Conservation (phyloP, 1,140 invertebrate genomes). For the Hycleus phaleratus region DNA sequence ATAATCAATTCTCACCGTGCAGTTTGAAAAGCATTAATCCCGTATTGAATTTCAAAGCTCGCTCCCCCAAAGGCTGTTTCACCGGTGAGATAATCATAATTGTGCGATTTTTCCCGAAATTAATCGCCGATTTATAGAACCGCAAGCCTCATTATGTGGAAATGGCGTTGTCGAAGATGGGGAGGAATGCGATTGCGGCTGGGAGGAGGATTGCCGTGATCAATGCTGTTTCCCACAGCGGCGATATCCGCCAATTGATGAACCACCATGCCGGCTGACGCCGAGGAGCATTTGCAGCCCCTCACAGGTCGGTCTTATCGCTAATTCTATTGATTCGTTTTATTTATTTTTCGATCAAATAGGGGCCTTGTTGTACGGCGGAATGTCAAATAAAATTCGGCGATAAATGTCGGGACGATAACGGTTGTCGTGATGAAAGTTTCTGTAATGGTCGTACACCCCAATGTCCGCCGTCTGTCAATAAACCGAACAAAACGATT, state of each 20-base stretch:
- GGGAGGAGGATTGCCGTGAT: conserved; percentile 90
- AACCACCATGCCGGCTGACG: conserved; percentile 76
- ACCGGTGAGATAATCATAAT: conserved; percentile 53
- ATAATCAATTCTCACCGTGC: conserved; percentile 89
- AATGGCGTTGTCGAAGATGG: conserved; percentile 94
- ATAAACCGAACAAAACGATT: conserved; percentile 89
- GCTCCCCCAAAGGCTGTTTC: conserved; percentile 84
- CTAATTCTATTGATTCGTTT: background rate
- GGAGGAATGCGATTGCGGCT: conserved; percentile 98
- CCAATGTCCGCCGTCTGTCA: conserved; percentile 81
- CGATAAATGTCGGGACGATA: conserved; percentile 87
- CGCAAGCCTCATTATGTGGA: conserved; percentile 86
- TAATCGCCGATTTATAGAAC: conserved; percentile 49
- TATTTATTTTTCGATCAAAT: background rate
- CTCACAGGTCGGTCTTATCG: conserved; percentile 53
- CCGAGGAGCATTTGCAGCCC: conserved; percentile 72
- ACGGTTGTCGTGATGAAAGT: conserved; percentile 84
- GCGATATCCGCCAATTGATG: conserved; percentile 61
- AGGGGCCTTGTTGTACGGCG: conserved; percentile 92
- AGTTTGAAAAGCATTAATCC: conserved; percentile 92
- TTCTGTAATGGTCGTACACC: conserved; percentile 81
- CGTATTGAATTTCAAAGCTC: conserved; percentile 86
- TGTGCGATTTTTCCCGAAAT: background rate
- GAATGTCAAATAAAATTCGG: conserved; percentile 78
- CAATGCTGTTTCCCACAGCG: conserved; percentile 89